Conservation (phyloP, 2,113 vertebrate species). For the Eulemur rufifrons region DNA sequence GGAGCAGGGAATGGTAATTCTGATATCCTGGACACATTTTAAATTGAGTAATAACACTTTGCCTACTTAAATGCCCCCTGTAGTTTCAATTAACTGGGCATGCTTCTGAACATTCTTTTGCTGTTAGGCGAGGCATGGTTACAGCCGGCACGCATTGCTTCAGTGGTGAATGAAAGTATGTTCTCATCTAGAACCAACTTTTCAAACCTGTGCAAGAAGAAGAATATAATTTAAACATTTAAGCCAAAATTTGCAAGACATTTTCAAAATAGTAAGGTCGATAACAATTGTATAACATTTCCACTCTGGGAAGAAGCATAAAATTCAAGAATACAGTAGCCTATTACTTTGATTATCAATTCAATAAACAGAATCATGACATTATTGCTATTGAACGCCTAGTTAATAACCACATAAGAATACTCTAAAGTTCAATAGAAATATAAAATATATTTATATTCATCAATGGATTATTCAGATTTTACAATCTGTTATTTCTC, state of each 20-base stretch:
- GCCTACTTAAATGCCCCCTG: conserved; percentile 60
- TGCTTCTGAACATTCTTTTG: conserved; percentile 51
- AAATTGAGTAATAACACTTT: conserved; percentile 57
- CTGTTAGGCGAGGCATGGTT: conserved; percentile 43
- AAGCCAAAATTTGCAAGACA: conserved; percentile 31
- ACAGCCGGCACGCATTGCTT: background rate
- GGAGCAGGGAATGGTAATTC: conserved; percentile 1
- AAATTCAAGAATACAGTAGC: conserved; percentile 30
- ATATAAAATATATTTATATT: background rate
- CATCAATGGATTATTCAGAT: background rate
- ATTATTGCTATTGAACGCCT: conserved; percentile 37
- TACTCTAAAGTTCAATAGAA: background rate
- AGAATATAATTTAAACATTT: conserved; percentile 53
- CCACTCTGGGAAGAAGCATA: conserved; percentile 21
- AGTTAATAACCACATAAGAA: conserved; percentile 25
- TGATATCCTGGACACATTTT: conserved; percentile 45
- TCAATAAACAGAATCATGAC: conserved; percentile 43
- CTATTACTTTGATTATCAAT: conserved; percentile 45
- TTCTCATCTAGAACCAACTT: conserved; percentile 49
- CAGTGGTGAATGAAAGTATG: background rate
- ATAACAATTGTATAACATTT: conserved; percentile 35
- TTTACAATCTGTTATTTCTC: background rate
- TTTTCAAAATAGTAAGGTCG: conserved; percentile 42
- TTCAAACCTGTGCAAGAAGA: background rate
- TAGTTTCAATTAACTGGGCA: conserved; percentile 65